A percentile compares a stretch with the other conserved stretches of the same genome.
These are phyloP conservation scores for Augiades crinisus DNA, from an alignment of 2,888 invertebrate species.

Conservation along the genomic window DNA sequence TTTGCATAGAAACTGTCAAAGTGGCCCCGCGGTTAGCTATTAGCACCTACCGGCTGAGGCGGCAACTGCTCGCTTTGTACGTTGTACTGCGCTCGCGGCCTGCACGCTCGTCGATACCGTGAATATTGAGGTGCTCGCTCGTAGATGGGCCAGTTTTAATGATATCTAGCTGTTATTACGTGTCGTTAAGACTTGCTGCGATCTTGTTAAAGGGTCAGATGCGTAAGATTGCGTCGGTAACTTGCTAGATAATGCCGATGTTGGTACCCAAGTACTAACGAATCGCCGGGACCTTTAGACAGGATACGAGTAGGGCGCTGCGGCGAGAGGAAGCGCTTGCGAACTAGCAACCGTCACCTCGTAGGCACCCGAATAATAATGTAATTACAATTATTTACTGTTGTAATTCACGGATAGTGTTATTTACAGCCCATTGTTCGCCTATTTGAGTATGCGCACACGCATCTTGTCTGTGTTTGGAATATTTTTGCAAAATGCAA, in stretches of 20 bases:
- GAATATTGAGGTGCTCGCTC: no score
- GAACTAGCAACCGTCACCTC: constrained; percentile 3
- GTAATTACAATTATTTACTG: constrained; percentile 19
- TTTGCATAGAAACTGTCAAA: constrained; percentile 81
- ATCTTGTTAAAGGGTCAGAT: no score
- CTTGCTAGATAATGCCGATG: no score
- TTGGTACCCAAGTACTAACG: no score
- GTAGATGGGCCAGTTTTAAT: no score
- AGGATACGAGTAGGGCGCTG: constrained; percentile 8
- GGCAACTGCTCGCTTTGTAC: constrained; percentile 19
- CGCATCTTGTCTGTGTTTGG: neutral
- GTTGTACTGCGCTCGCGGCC: constrained; percentile 23
- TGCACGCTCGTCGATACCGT: no score
- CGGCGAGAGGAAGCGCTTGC: constrained; percentile 1
- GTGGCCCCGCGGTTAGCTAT: constrained; percentile 65
- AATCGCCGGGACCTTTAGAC: no score
- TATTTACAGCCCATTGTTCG: neutral
- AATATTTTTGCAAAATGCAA: constrained; percentile 6
- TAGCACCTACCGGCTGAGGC: constrained; percentile 58
- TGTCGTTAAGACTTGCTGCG: no score
- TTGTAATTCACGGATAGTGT: constrained; percentile 12
- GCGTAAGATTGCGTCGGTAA: no score
- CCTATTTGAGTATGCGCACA: constrained; percentile 10
- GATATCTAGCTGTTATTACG: no score
- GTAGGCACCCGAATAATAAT: constrained; percentile 18